Percentiles rank a stretch among this genome's conserved stretches.
Conservation (phyloP, 2,888 invertebrate species). For the Agrilus cyanescens region DNA sequence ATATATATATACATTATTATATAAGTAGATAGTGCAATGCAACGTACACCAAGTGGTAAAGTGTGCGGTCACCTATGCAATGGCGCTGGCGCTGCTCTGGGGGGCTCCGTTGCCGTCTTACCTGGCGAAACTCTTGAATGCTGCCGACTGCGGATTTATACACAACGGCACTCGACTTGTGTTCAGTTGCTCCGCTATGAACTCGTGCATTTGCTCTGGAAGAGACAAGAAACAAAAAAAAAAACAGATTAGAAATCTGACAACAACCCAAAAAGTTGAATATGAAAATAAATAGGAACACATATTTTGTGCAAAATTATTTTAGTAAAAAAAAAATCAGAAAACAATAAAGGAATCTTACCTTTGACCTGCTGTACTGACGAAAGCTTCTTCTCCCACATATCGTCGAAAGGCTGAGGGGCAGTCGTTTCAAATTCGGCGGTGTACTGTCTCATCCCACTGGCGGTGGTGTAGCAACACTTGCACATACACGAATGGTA, state of each 20-base stretch:
- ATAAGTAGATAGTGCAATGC: slow-evolving; percentile 6
- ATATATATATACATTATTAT: too few relatives aligned
- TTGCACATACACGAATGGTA: slow-evolving; percentile 99
- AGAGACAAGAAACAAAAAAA: slow-evolving; percentile 24
- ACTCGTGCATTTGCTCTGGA: slow-evolving; percentile 98
- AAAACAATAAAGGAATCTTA: slow-evolving; percentile 33
- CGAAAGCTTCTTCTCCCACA: slow-evolving; percentile 91
- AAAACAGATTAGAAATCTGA: slow-evolving; percentile 1
- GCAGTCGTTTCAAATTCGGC: slow-evolving; percentile 88
- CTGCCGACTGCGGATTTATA: slow-evolving; percentile 99
- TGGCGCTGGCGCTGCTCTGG: slow-evolving; percentile 38
- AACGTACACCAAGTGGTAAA: slow-evolving; percentile 34
- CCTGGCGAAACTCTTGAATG: slow-evolving; percentile 99
- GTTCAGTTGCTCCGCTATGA: slow-evolving; percentile 93
- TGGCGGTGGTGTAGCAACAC: slow-evolving; percentile 79
- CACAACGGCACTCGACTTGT: slow-evolving; percentile 94
- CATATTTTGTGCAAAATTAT: not conserved
- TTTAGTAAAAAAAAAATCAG: too few relatives aligned
- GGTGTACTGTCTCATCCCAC: slow-evolving; percentile 75
- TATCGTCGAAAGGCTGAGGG: slow-evolving; percentile 83
- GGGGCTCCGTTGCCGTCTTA: slow-evolving; percentile 49
- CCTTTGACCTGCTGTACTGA: slow-evolving; percentile 93
- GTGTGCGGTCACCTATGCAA: slow-evolving; percentile 38
- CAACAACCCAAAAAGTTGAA: too few relatives aligned
- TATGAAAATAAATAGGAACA: too few relatives aligned